Conservation (phyloP, 2,888 invertebrate species). For the Parelbella ahira region DNA sequence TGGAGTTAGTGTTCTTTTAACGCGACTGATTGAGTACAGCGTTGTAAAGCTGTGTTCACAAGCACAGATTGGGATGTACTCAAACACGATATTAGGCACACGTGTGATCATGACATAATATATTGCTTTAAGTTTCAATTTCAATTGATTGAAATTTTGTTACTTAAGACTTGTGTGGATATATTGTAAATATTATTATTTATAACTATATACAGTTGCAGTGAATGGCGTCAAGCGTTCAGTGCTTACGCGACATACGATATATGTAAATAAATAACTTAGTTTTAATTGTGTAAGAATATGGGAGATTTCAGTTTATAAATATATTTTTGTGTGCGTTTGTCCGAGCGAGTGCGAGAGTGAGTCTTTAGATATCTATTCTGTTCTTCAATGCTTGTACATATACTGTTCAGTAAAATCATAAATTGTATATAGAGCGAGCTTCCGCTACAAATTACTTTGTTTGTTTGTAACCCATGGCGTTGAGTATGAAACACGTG, state of each 20-base stretch:
- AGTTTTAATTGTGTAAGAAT: slow-evolving; percentile 15
- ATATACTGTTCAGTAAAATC: slow-evolving; percentile 17
- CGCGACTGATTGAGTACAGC: too few relatives aligned
- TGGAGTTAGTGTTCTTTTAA: too few relatives aligned
- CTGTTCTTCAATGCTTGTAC: slow-evolving; percentile 25
- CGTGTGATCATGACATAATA: slow-evolving; percentile 38
- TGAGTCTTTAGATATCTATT: slow-evolving; percentile 8
- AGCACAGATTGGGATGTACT: slow-evolving; percentile 4
- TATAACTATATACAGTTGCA: slow-evolving; percentile 61
- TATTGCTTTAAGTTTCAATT: slow-evolving; percentile 46
- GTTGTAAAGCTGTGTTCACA: too few relatives aligned
- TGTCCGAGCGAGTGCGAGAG: slow-evolving; percentile 5
- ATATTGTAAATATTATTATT: slow-evolving; percentile 63
- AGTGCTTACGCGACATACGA: slow-evolving; percentile 36
- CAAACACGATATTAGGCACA: slow-evolving; percentile 9
- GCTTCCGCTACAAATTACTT: too few relatives aligned
- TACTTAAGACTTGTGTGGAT: slow-evolving; percentile 44
- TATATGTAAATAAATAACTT: slow-evolving; percentile 31
- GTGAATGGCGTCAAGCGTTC: slow-evolving; percentile 37
- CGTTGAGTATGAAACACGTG: too few relatives aligned
- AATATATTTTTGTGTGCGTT: slow-evolving; percentile 19
- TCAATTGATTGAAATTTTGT: slow-evolving; percentile 44
- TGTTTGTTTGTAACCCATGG: too few relatives aligned
- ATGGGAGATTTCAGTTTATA: background rate
- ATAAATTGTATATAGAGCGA: too few relatives aligned